Percentiles rank a stretch among this genome's conserved stretches.
Evolutionary conservation across 1,140 invertebrate species (phyloP).

Genomic region (Pseudomyrmex dendroicus): DNA sequence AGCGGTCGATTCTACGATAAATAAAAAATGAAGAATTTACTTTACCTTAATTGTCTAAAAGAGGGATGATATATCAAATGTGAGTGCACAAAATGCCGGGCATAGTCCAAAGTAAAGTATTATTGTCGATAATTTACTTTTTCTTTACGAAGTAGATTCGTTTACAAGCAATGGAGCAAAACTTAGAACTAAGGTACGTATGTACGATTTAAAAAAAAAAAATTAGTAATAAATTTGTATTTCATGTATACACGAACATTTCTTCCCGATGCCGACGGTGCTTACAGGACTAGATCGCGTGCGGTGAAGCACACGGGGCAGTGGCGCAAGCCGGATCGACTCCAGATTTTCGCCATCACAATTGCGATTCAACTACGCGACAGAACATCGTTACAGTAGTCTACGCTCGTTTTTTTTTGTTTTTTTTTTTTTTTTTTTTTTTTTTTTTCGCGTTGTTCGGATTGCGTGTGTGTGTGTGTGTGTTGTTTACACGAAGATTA

Average conservation of each 20-base stretch:
- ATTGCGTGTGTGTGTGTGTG: not conserved
- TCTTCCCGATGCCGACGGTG: conserved; percentile 48
- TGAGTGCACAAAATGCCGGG: not conserved
- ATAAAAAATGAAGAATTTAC: not conserved
- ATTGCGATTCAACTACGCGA: not conserved
- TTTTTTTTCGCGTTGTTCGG: not conserved
- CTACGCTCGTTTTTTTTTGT: not conserved
- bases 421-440: too few species aligned
- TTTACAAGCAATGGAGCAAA: not conserved
- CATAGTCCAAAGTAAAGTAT: conserved; percentile 1
- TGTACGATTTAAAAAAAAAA: conserved; percentile 10
- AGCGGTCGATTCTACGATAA: not conserved
- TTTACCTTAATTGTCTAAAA: not conserved
- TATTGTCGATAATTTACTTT: conserved; percentile 29
- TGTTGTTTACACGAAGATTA: not conserved
- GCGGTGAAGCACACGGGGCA: conserved; percentile 58
- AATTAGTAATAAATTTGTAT: conserved; percentile 64
- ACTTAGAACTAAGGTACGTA: conserved; percentile 17
- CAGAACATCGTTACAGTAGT: conserved; percentile 1
- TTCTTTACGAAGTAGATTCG: conserved; percentile 4
- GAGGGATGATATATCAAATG: not conserved
- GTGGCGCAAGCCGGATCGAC: conserved; percentile 62
- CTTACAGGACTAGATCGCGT: conserved; percentile 64
- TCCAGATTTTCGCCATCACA: not conserved
- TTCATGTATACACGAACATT: conserved; percentile 64